phyloP scores from a whole-genome alignment of 2,797 vertebrate genomes.

The Oreortyx pictus region DNA sequence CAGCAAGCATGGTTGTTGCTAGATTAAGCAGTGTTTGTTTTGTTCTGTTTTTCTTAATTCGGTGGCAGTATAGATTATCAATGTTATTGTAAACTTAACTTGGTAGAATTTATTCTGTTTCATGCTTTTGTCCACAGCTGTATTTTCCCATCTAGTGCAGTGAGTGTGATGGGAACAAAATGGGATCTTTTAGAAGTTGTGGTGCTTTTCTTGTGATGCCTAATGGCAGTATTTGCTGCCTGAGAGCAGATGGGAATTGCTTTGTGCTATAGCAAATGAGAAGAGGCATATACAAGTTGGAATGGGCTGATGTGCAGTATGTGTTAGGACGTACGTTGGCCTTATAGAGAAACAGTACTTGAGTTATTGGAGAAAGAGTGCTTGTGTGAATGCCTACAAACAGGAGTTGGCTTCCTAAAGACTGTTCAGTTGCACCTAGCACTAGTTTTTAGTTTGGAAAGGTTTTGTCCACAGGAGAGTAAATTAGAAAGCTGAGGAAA shows the following conservation, averaged over 20 bases:
- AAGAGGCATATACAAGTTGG: background rate
- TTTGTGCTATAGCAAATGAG: background rate
- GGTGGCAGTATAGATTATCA: background rate
- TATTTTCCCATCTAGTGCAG: background rate
- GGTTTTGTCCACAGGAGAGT: background rate
- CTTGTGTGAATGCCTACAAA: background rate
- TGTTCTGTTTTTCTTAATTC: background rate
- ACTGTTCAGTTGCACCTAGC: background rate
- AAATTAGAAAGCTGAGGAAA: background rate
- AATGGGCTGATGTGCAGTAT: background rate
- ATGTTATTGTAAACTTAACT: background rate
- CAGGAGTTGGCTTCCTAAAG: background rate
- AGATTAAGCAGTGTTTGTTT: background rate
- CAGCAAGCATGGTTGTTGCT: background rate
- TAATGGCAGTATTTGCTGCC: background rate
- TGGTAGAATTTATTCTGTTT: background rate
- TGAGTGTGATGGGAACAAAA: background rate
- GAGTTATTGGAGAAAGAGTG: background rate
- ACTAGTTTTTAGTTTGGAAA: background rate
- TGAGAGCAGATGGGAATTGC: background rate
- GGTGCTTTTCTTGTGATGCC: background rate
- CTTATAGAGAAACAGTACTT: background rate
- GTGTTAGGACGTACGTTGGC: background rate
- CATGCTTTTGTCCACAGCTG: background rate
- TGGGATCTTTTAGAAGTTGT: background rate